These are phyloP conservation scores for Brachypodius melanocephalos DNA, from an alignment of 2,113 vertebrate species.

Conservation along the genomic window DNA sequence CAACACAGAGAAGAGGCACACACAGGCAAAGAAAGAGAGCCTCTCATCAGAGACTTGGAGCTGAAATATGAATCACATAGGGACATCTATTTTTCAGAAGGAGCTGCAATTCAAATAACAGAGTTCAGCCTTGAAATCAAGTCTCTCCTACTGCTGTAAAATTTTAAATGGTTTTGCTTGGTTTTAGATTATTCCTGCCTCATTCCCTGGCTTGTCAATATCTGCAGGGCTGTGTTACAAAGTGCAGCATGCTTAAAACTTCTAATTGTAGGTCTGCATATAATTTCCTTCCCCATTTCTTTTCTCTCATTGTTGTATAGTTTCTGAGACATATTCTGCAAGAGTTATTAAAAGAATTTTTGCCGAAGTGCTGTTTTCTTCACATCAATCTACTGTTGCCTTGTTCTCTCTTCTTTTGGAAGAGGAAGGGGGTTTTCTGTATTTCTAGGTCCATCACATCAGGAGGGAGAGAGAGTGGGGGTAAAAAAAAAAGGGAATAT, in stretches of 20 bases:
- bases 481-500: background rate
- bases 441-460: background rate
- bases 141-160: background rate
- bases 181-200: background rate
- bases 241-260: background rate
- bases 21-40: background rate
- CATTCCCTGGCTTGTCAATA: background rate
- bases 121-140: background rate
- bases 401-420: background rate
- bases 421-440: background rate
- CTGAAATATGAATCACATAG: background rate
- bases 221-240: background rate
- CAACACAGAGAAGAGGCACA: background rate
- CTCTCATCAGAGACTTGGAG: background rate
- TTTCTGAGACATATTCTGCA: background rate
- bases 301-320: background rate
- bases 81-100: background rate
- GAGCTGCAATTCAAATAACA: background rate
- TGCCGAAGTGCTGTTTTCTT: background rate
- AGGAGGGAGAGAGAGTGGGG: background rate
- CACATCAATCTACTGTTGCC: fast-evolving
- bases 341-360: background rate
- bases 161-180: background rate
- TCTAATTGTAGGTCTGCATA: background rate
- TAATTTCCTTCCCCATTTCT: background rate